Base-by-base conservation (phyloP, 2,113 vertebrate genomes). In the Hippocampus zosterae region DNA sequence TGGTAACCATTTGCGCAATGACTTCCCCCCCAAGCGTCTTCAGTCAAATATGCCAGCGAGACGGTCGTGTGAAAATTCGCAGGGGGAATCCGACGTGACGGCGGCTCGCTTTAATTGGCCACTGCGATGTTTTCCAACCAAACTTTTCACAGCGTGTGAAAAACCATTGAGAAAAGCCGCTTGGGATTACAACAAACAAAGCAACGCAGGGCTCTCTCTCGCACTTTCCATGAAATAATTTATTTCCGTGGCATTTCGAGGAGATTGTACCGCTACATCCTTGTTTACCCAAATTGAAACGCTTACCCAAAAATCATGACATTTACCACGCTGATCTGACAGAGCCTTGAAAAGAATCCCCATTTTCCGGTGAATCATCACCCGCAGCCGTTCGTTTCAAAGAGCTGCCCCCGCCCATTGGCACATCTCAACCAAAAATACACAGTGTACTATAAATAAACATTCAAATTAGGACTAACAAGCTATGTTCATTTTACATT, bases 261-360 rank as follows among this genome's bases (percentile, higher is more conserved):
- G 41, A 56, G 70, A 68, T n/a, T 46, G 12, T 15, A 42, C 27
- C 67, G 21, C 56, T 64, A 23, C 12, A 13, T 8, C 18, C 37
- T 27, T 72, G 74, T 83, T 82, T 83, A 78, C 64, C 65, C 59
- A 81, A 78, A 87, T 83, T 77, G 19, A 85, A 84, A 81, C 68
- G 72, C 79, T 71, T 59, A 72, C 33, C 55, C 66, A n/a, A 57
- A 77, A 76, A 77, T 18, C 70, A 71, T 88, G 85, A 80, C 85
- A 88, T 86, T 89, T 82, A 56, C 40, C 69, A 70, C 5, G 57
- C 57, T 33, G 27, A 27, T 82, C 80, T 81, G 69, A 75, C 25
- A 46, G 82, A 77, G 73, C 77, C 81, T 86, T 88, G 80, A 74
- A 68, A 70, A 57, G 0, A 75, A 84, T 74, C 78, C 42, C 70